Percentiles rank a stretch among this genome's conserved stretches.
Evolutionary conservation across 2,888 invertebrate genomes (phyloP).

Genomic region (Phortica magna): DNA sequence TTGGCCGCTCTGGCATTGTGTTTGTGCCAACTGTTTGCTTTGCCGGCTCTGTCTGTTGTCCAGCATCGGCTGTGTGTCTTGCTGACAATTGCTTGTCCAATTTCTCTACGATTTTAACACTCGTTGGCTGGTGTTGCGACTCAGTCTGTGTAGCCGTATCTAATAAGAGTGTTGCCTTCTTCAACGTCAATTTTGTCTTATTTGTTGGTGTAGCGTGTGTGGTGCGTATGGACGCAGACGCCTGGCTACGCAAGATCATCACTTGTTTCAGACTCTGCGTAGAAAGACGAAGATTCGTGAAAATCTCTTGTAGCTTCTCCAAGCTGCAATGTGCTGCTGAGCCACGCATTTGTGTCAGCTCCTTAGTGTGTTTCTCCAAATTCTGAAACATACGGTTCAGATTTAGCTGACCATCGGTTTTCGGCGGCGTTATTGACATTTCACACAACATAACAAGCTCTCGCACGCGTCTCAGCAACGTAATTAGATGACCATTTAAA

Average conservation of each 20-base stretch:
- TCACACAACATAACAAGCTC: slow-evolving; percentile 3
- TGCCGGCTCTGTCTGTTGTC: slow-evolving; percentile 31
- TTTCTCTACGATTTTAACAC: background rate
- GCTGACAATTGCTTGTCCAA: background rate
- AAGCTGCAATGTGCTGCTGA: background rate
- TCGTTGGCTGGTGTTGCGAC: background rate
- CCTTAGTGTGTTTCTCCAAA: background rate
- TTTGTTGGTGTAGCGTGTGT: background rate
- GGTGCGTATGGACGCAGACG: background rate
- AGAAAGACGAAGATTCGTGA: background rate
- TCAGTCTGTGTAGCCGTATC: background rate
- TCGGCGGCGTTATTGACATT: no score
- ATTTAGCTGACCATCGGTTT: background rate
- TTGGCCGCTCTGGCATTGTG: background rate
- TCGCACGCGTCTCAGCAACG: background rate
- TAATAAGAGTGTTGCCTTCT: background rate
- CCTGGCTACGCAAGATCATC: background rate
- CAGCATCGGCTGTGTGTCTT: background rate
- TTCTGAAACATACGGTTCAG: background rate
- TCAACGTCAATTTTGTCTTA: background rate
- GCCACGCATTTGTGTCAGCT: background rate
- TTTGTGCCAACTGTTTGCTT: slow-evolving; percentile 7
- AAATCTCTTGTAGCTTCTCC: background rate
- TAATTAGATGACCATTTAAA: background rate
- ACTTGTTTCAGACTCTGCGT: slow-evolving; percentile 16